Conservation (phyloP, 1,140 invertebrate genomes). For the Lerema accius region DNA sequence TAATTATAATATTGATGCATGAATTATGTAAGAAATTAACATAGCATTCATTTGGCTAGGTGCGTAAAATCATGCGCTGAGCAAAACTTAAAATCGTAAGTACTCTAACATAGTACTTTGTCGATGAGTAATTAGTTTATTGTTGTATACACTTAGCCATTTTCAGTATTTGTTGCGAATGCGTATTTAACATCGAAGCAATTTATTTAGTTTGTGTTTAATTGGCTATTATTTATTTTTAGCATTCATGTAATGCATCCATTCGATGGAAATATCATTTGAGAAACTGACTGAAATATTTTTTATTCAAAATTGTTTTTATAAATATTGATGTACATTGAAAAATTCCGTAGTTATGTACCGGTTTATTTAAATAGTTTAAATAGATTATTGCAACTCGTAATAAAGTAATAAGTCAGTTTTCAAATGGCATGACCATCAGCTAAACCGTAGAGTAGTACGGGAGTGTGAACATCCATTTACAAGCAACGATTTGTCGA, state of each 20-base stretch:
- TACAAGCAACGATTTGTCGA: constrained; percentile 9
- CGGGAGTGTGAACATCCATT: constrained; percentile 43
- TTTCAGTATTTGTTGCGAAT: constrained; percentile 23
- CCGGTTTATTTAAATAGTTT: too few species aligned
- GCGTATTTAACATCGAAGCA: constrained; percentile 6
- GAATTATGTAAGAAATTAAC: constrained; percentile 63
- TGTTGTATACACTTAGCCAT: constrained; percentile 22
- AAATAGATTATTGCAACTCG: too few species aligned
- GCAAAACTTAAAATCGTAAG: constrained; percentile 77
- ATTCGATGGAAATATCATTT: not conserved
- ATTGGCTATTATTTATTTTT: constrained; percentile 46
- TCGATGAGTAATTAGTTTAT: constrained; percentile 24
- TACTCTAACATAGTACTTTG: constrained; percentile 48
- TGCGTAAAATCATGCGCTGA: constrained; percentile 76
- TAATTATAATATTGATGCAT: constrained; percentile 51
- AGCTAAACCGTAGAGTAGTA: constrained; percentile 39
- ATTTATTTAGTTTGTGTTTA: constrained; percentile 39
- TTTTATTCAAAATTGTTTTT: not conserved
- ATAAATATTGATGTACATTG: constrained; percentile 5
- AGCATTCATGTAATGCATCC: constrained; percentile 5
- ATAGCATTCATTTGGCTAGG: constrained; percentile 77
- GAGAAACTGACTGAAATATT: not conserved
- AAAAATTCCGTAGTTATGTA: too few species aligned
- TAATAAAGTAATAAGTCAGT: too few species aligned
- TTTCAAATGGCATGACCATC: not conserved